Evolutionary conservation across 2,888 invertebrate genomes (phyloP), one percentile per base, ranked within the genome.

Genomic region (Epistrophe grossulariae): DNA sequence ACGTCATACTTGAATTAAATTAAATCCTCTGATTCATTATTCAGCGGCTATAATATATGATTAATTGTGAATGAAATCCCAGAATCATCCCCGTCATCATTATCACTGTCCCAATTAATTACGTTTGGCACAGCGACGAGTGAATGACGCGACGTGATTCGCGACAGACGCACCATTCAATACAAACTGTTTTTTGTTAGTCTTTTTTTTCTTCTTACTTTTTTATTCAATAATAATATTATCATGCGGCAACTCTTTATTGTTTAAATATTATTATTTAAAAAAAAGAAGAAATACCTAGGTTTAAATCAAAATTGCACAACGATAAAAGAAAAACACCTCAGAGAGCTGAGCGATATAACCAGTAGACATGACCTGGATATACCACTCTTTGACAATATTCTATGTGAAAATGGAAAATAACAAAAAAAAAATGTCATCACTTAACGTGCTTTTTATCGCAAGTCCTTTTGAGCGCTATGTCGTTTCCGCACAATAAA

Each of bases 401-500:
- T 57, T 73, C 71, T 19, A 70, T 19, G 64, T 62, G 40, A 73
- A 79, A 72, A 73, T 52, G 10, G 9, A 62, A 13, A 43, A 43
- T 15, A 43, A 35, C 0, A 9, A 10, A 10, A 38, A 38, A 38
- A 38, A 57, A 57, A 84, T 80, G 59, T 2, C 84, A 84, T 74
- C 79, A 79, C 73, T 84, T 74, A 64, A 76, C 38, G 79, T 84
- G 50, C 59, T 76, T 71, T 84, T 79, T 74, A n/a, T 83, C 70
- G 73, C 74, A 80, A 43, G 76, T 84, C 60, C 79, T 76, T 72
- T 72, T 19, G 59, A 72, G 72, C 68, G 50, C 68, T 38, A 38
- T 72, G 77, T 78, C 72, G 73, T 73, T 85, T 85, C 81, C 45
- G 45, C 45, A 45, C 81, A 81, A 85, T 81, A 81, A 70, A 73